Conservation (phyloP, 2,797 vertebrate genomes). For the Pitangus sulphuratus region DNA sequence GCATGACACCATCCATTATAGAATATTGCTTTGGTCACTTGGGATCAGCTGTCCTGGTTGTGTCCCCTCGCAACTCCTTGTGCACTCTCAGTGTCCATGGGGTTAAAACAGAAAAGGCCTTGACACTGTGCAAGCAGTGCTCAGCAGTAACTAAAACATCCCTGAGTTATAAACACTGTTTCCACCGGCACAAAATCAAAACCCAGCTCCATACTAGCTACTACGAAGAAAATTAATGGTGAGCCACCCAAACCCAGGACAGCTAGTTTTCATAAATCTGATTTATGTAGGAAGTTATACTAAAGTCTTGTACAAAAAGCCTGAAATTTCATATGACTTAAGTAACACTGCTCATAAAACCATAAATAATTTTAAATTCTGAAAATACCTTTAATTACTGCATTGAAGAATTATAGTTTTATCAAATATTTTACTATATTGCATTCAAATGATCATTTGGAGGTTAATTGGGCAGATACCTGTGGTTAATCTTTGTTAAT, state of each 20-base stretch:
- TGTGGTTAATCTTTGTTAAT: conserved; percentile 2
- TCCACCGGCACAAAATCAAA: neutral
- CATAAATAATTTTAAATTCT: neutral
- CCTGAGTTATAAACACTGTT: neutral
- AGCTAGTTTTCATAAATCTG: neutral
- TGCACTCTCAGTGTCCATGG: neutral
- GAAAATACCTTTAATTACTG: neutral
- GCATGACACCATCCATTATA: fast-evolving
- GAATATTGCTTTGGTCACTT: neutral
- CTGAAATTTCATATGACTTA: neutral
- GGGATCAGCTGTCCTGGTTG: neutral
- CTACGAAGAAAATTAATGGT: neutral
- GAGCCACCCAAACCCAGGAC: neutral
- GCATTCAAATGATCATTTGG: neutral
- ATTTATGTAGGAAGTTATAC: neutral
- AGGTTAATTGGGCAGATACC: neutral
- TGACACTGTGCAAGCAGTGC: neutral
- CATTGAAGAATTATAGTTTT: neutral
- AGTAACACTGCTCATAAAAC: neutral
- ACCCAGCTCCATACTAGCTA: neutral
- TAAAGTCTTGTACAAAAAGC: neutral
- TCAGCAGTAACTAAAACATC: neutral
- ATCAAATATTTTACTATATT: neutral
- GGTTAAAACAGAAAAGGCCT: neutral
- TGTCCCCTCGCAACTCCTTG: fast-evolving